Conservation (phyloP, 2,797 vertebrate species). For the Tragopan temminckii region DNA sequence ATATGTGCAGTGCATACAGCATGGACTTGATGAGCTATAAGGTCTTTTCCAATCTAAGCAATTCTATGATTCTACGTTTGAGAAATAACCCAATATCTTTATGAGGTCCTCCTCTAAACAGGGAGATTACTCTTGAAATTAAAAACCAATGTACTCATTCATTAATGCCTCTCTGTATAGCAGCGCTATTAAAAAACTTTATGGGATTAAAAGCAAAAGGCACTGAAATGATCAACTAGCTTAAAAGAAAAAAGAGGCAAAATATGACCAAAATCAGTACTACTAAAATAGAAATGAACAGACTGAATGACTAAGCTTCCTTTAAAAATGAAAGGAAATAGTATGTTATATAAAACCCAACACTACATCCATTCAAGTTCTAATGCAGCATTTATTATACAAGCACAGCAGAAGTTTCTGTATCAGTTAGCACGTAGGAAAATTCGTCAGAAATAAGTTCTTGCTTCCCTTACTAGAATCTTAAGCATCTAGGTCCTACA, state of each 20-base stretch:
- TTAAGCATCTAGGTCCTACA: background rate
- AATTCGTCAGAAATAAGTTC: conserved; percentile 6
- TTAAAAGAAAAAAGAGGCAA: background rate
- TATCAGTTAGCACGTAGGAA: background rate
- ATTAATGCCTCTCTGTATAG: background rate
- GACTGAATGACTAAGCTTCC: conserved; percentile 30
- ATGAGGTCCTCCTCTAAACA: background rate
- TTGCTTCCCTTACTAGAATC: background rate
- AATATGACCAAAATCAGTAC: conserved; percentile 5
- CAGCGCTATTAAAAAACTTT: background rate
- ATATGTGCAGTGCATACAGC: background rate
- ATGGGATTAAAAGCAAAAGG: background rate
- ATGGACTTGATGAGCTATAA: background rate
- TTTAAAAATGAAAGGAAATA: conserved; percentile 48
- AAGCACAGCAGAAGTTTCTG: background rate
- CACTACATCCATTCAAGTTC: background rate
- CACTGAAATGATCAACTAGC: background rate
- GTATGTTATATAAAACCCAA: conserved; percentile 3
- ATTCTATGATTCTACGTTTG: background rate
- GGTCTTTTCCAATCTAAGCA: too few relatives aligned
- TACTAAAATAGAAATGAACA: conserved; percentile 12
- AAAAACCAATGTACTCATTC: background rate
- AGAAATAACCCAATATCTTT: background rate
- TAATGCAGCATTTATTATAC: background rate
- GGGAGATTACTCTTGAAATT: background rate